phyloP scores from a whole-genome alignment of 2,113 vertebrate genomes.

The Gobio gobio region DNA sequence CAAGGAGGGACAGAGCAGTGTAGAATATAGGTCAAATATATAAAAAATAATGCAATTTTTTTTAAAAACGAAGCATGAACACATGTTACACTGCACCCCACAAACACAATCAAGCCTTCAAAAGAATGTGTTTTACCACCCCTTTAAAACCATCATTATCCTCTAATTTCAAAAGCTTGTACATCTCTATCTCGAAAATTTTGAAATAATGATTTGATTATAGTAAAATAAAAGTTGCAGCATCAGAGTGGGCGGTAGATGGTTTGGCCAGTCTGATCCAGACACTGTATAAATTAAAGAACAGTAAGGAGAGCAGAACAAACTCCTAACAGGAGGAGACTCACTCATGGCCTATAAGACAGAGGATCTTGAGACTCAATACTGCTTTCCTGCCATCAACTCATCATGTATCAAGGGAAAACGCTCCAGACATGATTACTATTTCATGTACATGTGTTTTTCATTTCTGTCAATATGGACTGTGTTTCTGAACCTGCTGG shows the following conservation, averaged over 20 bases:
- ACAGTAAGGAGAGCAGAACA: background rate
- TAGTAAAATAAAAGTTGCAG: background rate
- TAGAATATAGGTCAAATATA: no score
- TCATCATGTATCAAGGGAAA: slow-evolving; percentile 15
- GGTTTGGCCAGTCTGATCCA: slow-evolving; percentile 3
- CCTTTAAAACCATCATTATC: no score
- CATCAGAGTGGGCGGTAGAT: background rate
- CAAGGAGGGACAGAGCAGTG: no score
- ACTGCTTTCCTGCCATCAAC: slow-evolving; percentile 27
- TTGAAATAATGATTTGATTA: no score
- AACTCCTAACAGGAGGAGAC: background rate
- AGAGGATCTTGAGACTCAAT: background rate
- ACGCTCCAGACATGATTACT: background rate
- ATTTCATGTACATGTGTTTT: background rate
- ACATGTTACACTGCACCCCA: no score
- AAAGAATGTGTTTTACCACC: no score
- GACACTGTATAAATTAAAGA: background rate
- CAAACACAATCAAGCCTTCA: no score
- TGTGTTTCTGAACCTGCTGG: slow-evolving; percentile 44
- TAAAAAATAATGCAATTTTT: no score
- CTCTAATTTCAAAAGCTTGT: no score
- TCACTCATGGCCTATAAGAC: background rate
- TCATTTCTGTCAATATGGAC: background rate
- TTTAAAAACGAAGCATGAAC: no score
- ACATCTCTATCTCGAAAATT: no score